These are phyloP conservation scores for Trichonephila clavipes DNA, from an alignment of 1,140 invertebrate genomes.

Conservation along the genomic window DNA sequence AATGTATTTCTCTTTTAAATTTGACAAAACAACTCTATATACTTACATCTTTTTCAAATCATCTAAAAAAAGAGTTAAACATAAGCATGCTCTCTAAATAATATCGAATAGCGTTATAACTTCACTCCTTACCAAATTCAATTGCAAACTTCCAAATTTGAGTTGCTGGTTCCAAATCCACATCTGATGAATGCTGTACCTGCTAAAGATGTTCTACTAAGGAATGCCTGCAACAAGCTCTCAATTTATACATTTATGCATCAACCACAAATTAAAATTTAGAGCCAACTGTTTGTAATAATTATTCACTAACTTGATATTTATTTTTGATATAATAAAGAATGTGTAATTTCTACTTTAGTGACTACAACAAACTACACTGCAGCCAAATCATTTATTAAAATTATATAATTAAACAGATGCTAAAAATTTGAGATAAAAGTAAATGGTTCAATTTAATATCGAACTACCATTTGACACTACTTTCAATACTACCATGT, in stretches of 20 bases:
- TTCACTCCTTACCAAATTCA: conserved; percentile 54
- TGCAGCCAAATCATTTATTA: too few relatives aligned
- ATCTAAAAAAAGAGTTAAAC: not conserved
- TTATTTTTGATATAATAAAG: not conserved
- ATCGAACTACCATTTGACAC: too few relatives aligned
- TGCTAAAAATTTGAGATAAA: too few relatives aligned
- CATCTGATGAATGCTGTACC: not conserved
- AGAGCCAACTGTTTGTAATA: conserved; percentile 58
- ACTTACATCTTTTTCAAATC: too few relatives aligned
- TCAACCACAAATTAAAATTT: conserved; percentile 69
- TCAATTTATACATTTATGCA: conserved; percentile 80
- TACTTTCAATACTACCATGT: too few relatives aligned
- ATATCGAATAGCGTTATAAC: not conserved
- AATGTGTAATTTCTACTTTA: too few relatives aligned
- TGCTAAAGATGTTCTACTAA: conserved; percentile 64
- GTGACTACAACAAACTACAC: too few relatives aligned
- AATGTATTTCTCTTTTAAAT: too few relatives aligned
- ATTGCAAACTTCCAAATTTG: conserved; percentile 45
- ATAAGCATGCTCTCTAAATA: conserved; percentile 15
- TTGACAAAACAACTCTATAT: too few relatives aligned
- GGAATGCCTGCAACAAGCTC: conserved; percentile 86
- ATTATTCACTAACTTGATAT: not conserved
- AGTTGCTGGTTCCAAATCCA: conserved; percentile 2
- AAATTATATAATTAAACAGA: too few relatives aligned
- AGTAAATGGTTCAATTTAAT: too few relatives aligned